These are phyloP conservation scores for Chaenogobius annularis DNA, from an alignment of 2,113 vertebrate genomes.

Conservation along the genomic window DNA sequence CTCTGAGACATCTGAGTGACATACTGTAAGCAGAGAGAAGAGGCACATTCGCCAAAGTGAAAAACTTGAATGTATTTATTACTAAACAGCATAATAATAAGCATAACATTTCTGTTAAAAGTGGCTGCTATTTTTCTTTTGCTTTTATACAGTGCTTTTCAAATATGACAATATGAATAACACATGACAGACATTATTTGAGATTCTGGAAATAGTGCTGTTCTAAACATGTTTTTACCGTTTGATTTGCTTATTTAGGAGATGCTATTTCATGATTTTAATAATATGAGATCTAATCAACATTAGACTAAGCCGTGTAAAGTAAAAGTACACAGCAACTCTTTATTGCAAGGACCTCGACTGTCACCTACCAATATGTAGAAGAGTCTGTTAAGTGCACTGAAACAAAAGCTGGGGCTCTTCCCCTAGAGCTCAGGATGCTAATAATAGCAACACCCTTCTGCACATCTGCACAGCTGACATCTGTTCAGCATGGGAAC, in stretches of 20 bases:
- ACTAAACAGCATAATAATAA: background rate
- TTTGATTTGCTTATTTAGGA: background rate
- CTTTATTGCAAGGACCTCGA: constrained; percentile 24
- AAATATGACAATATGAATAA: background rate
- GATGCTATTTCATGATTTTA: background rate
- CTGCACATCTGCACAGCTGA: constrained; percentile 69
- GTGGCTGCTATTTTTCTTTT: background rate
- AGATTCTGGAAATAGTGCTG: background rate
- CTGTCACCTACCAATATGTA: constrained; percentile 22
- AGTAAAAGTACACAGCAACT: background rate
- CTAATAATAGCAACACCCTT: constrained; percentile 71
- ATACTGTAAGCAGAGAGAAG: constrained; percentile 1
- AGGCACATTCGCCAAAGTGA: constrained; percentile 4
- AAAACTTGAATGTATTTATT: constrained; percentile 1
- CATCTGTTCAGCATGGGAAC: constrained; percentile 65
- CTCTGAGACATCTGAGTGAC: constrained; percentile 27
- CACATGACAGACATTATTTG: background rate
- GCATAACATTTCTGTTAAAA: background rate
- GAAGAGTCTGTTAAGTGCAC: constrained; percentile 16
- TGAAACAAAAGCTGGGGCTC: constrained; percentile 44
- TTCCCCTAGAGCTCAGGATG: constrained; percentile 51
- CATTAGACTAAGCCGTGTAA: constrained; percentile 48
- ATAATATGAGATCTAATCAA: no score
- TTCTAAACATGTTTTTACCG: background rate
- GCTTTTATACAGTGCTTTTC: background rate